A percentile compares a stretch with the other conserved stretches of the same genome.
phyloP scores from a whole-genome alignment of 2,888 invertebrate species.

The Trichacis sp. region DNA sequence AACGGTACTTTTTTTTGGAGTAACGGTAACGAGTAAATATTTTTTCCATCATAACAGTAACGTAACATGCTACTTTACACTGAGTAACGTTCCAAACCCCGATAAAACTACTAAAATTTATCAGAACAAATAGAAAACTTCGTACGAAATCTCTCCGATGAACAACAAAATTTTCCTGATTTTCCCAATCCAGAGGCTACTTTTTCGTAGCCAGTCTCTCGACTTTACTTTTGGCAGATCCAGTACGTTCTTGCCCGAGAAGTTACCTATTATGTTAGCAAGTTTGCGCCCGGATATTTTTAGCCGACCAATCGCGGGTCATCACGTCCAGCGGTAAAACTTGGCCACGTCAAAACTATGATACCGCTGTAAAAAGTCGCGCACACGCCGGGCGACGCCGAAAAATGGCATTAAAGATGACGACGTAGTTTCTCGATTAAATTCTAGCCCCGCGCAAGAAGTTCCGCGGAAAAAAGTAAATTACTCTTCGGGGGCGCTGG shows the following conservation, averaged over 20 bases:
- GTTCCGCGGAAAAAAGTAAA: slow-evolving; percentile 49
- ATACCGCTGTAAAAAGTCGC: slow-evolving; percentile 12
- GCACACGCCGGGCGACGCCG: slow-evolving; percentile 13
- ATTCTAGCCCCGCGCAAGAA: slow-evolving; percentile 47
- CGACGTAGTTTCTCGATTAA: slow-evolving; percentile 56
- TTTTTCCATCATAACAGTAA: too few species aligned
- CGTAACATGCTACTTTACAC: too few species aligned
- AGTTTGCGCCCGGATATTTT: not conserved
- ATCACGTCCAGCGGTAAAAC: slow-evolving; percentile 8
- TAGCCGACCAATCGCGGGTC: slow-evolving; percentile 6
- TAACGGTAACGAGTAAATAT: too few species aligned
- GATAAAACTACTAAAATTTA: too few species aligned
- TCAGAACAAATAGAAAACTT: too few species aligned
- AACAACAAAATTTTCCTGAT: too few species aligned
- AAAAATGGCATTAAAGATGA: slow-evolving; percentile 54
- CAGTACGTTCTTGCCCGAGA: not conserved
- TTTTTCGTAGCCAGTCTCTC: not conserved
- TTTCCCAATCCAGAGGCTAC: not conserved
- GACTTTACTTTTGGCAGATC: not conserved
- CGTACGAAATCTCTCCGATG: too few species aligned
- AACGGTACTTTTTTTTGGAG: too few species aligned
- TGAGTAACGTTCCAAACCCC: too few species aligned
- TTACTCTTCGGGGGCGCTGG: slow-evolving; percentile 46
- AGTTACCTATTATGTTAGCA: too few species aligned
- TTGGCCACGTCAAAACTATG: slow-evolving; percentile 7